Evolutionary conservation across 2,888 invertebrate species (phyloP).

Genomic region (Limenitis camilla): DNA sequence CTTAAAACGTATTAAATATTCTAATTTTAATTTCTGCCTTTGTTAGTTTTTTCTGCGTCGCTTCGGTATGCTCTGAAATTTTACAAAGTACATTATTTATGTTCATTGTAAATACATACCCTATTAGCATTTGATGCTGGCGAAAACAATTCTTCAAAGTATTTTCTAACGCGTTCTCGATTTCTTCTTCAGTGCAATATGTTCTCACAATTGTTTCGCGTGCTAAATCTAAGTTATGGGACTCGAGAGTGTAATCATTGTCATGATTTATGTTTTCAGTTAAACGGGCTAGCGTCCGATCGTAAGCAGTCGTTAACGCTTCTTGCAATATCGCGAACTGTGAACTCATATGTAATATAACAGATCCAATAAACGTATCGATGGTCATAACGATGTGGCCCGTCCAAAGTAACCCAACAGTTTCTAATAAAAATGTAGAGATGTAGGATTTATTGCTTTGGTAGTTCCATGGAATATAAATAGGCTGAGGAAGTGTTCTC

Average conservation of each 20-base stretch:
- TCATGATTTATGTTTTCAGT: conserved; percentile 30
- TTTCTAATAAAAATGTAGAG: conserved; percentile 54
- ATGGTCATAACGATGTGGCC: conserved; percentile 66
- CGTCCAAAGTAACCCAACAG: conserved; percentile 61
- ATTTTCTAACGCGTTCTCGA: conserved; percentile 46
- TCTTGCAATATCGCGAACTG: conserved; percentile 58
- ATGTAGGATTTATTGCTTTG: conserved; percentile 50
- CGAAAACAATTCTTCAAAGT: conserved; percentile 48
- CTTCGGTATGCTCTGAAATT: background rate
- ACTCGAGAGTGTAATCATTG: conserved; percentile 22
- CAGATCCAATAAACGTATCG: conserved; percentile 62
- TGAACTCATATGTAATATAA: conserved; percentile 62
- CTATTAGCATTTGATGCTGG: conserved; percentile 61
- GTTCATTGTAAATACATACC: conserved; percentile 30
- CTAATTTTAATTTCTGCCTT: background rate
- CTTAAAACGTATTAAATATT: background rate
- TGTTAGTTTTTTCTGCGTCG: too few relatives aligned
- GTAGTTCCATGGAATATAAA: conserved; percentile 66
- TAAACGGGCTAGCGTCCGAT: conserved; percentile 46
- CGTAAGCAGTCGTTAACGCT: conserved; percentile 53
- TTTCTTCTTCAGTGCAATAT: conserved; percentile 41
- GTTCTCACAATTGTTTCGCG: conserved; percentile 37
- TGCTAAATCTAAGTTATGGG: conserved; percentile 10
- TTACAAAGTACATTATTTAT: background rate
- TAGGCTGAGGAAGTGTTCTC: conserved; percentile 59